phyloP scores from a whole-genome alignment of 2,797 vertebrate species.

The Steatocranus sp. region DNA sequence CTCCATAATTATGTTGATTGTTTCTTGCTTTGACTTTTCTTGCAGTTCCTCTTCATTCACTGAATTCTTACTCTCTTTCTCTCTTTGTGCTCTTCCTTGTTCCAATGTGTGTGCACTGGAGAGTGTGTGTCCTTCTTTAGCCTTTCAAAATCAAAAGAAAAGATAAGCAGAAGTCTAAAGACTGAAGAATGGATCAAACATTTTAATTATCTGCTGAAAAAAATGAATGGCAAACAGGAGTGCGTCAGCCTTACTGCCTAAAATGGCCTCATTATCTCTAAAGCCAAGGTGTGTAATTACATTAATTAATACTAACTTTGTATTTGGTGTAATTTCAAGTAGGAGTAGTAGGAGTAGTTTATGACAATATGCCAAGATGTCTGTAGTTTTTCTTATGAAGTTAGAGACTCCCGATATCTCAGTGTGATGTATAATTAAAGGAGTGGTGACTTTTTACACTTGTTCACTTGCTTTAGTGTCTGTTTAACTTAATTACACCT shows the following conservation, averaged over 20 bases:
- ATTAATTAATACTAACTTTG: neutral
- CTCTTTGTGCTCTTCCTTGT: neutral
- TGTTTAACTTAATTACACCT: neutral
- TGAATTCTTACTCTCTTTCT: neutral
- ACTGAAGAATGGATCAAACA: neutral
- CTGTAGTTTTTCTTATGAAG: neutral
- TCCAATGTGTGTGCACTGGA: neutral
- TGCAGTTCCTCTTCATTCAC: neutral
- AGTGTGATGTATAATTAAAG: neutral
- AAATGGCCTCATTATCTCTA: neutral
- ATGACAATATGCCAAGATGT: neutral
- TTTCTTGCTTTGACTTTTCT: neutral
- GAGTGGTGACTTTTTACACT: neutral
- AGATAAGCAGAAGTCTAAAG: neutral
- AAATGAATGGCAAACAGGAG: neutral
- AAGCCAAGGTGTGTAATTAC: neutral
- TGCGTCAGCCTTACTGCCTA: neutral
- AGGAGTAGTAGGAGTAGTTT: neutral
- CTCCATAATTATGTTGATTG: neutral
- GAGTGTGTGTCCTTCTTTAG: neutral
- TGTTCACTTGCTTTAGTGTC: neutral
- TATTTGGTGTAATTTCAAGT: neutral
- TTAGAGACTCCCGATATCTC: neutral
- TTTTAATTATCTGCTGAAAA: neutral
- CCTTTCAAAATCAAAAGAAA: neutral